Conservation (phyloP, 2,888 invertebrate species). For the Gonocerus acuteangulatus region DNA sequence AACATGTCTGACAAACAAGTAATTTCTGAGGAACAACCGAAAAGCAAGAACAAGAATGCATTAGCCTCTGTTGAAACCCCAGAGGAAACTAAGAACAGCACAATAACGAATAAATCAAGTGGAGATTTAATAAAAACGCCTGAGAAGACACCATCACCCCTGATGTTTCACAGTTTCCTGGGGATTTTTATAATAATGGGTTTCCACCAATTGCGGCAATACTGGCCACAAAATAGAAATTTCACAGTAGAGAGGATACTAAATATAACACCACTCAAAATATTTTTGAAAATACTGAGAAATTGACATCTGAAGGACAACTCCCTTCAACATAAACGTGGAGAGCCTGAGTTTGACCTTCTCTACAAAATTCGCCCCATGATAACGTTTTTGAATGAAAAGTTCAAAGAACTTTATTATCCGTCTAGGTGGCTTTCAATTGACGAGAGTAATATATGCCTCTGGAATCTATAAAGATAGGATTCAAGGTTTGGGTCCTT, state of each 20-base stretch:
- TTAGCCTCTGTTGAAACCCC: too few species aligned
- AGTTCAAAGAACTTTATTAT: constrained; percentile 40
- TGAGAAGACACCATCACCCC: too few species aligned
- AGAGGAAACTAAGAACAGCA: too few species aligned
- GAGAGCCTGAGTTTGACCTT: constrained; percentile 33
- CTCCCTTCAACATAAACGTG: constrained; percentile 28
- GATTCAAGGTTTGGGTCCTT: constrained; percentile 37
- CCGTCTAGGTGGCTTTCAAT: constrained; percentile 28
- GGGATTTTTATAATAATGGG: constrained; percentile 35
- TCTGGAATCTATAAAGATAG: constrained; percentile 36
- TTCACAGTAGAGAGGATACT: constrained; percentile 29
- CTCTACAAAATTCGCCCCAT: constrained; percentile 38
- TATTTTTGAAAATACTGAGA: constrained; percentile 36
- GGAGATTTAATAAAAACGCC: too few species aligned
- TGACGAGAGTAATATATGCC: constrained; percentile 28
- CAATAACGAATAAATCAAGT: too few species aligned
- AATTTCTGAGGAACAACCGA: too few species aligned
- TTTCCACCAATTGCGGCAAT: constrained; percentile 29
- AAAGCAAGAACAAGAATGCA: too few species aligned
- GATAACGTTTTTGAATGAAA: too few species aligned
- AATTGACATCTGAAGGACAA: constrained; percentile 35
- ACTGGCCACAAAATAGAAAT: constrained; percentile 31
- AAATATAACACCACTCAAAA: constrained; percentile 30
- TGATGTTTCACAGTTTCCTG: too few species aligned
- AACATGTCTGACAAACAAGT: too few species aligned